A percentile compares a stretch with the other conserved stretches of the same genome.
phyloP scores from a whole-genome alignment of 2,888 invertebrate genomes.

The Torymus aiolomorphi region DNA sequence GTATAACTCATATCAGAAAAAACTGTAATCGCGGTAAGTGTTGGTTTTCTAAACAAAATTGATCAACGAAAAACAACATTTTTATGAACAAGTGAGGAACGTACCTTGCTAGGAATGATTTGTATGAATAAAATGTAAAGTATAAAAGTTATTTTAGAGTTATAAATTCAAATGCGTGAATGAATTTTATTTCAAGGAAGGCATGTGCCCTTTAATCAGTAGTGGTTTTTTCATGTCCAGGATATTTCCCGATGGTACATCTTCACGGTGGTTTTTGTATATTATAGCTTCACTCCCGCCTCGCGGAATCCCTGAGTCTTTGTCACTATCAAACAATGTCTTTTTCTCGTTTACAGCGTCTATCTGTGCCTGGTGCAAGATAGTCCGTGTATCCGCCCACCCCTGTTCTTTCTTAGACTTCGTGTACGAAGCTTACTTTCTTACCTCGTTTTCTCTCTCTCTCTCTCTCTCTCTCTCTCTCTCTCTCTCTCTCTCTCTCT shows the following conservation, averaged over 20 bases:
- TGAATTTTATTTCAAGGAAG: too few species aligned
- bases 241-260: slow-evolving; percentile 26
- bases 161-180: too few species aligned
- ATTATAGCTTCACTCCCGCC: background rate
- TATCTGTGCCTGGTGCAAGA: slow-evolving; percentile 15
- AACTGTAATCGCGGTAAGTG: too few species aligned
- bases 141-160: too few species aligned
- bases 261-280: background rate
- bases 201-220: too few species aligned
- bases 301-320: slow-evolving; percentile 42
- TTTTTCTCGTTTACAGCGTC: slow-evolving; percentile 41
- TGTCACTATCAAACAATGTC: slow-evolving; percentile 56
- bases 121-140: too few species aligned
- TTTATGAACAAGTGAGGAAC: too few species aligned
- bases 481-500: slow-evolving; percentile 8
- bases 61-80: too few species aligned
- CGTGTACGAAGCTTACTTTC: slow-evolving; percentile 33
- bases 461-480: too few species aligned
- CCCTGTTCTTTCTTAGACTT: background rate
- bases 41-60: too few species aligned
- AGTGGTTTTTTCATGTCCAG: slow-evolving; percentile 7
- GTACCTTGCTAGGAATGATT: too few species aligned
- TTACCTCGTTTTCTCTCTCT: slow-evolving; percentile 42
- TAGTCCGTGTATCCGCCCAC: slow-evolving; percentile 31
- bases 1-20: too few species aligned